A percentile compares a stretch with the other conserved stretches of the same genome.
Evolutionary conservation across 2,797 vertebrate genomes (phyloP).

Genomic region (Rallus crepitans): DNA sequence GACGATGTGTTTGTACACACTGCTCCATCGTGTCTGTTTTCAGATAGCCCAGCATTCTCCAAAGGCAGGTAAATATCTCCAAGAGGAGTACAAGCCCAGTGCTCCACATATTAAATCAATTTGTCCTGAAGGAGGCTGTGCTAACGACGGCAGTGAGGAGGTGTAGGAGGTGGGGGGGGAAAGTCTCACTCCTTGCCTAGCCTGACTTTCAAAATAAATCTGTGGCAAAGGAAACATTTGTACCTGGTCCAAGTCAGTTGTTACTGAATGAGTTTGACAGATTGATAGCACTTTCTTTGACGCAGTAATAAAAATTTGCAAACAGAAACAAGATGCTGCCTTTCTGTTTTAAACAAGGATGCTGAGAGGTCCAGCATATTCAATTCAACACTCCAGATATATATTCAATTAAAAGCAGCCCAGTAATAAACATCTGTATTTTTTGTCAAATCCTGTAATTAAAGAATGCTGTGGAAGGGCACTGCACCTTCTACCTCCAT

Average conservation of each 20-base stretch:
- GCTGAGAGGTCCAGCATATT: background rate
- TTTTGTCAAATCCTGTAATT: background rate
- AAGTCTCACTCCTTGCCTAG: background rate
- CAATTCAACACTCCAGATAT: background rate
- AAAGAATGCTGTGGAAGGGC: background rate
- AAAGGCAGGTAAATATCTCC: constrained; percentile 18
- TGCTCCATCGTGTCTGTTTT: background rate
- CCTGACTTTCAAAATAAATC: constrained; percentile 6
- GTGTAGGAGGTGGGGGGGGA: too few relatives aligned
- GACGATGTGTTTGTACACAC: background rate
- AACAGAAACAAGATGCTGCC: background rate
- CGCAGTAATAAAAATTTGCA: constrained; percentile 16
- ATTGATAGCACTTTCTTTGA: constrained; percentile 27
- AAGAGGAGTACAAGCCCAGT: constrained; percentile 5
- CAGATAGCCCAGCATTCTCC: background rate
- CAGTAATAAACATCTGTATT: background rate
- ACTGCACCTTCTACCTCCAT: background rate
- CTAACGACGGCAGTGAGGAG: background rate
- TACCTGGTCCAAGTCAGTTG: background rate
- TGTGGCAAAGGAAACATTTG: constrained; percentile 1
- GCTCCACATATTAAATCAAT: constrained; percentile 52
- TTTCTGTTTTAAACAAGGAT: background rate
- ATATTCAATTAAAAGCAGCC: background rate
- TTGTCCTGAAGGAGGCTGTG: constrained; percentile 33
- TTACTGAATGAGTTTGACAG: constrained; percentile 28